Evolutionary conservation across 2,797 vertebrate species (phyloP).

Genomic region (Prunella strophiata): DNA sequence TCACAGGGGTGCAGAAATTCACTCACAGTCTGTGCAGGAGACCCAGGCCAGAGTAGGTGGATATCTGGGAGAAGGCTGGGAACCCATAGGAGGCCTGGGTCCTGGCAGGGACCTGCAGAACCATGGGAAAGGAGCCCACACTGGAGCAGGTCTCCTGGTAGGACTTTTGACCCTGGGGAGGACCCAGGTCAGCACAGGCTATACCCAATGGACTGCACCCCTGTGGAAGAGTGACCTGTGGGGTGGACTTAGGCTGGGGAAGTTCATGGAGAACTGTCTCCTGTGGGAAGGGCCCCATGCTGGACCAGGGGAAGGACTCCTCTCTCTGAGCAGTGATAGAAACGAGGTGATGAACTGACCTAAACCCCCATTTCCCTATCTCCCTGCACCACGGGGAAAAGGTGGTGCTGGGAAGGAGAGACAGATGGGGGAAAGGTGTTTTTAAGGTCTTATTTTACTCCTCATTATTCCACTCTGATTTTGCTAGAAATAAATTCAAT

Average conservation of each 20-base stretch:
- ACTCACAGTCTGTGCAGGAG: not conserved
- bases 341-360: not conserved
- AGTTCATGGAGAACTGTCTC: not conserved
- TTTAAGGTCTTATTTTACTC: not conserved
- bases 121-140: not conserved
- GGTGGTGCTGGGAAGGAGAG: not conserved
- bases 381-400: not conserved
- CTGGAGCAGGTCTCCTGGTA: not conserved
- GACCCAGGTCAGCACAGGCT: not conserved
- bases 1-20: not conserved
- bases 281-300: not conserved
- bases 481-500: not conserved
- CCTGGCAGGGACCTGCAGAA: not conserved
- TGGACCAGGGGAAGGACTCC: not conserved
- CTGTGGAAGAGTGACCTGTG: accelerated
- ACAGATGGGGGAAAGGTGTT: not conserved
- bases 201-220: not conserved
- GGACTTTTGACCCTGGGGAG: not conserved
- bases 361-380: not conserved
- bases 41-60: not conserved
- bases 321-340: not conserved
- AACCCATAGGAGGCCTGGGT: not conserved
- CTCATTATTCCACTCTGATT: not conserved
- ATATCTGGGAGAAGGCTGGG: not conserved
- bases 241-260: not conserved